Base-by-base conservation (phyloP, 2,113 vertebrate genomes). In the Trogon melanurus region DNA sequence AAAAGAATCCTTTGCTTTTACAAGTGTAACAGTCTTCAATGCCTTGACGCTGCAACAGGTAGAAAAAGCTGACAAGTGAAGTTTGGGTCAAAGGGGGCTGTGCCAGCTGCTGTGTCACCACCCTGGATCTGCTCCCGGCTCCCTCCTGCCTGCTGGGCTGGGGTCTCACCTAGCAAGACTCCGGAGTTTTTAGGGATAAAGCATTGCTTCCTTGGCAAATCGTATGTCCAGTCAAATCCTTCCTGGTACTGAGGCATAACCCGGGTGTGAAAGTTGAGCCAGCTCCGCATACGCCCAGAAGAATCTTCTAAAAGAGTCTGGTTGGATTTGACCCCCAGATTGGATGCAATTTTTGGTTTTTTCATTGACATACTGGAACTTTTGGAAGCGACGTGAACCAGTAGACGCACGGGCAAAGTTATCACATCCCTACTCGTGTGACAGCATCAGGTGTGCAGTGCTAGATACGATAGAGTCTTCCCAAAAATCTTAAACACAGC, bases 391-490 rank as follows among this genome's bases (percentile, higher is more conserved):
- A 47, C 36, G 27, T 8, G 58, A 92, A 54, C 10, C 13, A 23
- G 14, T 38, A 36, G 48, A 56, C 2, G 16, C 25, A 32, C 1
- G 38, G 50, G 19, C 0, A 1, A 74, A 25, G 29, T 16, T 9
- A 19, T n/a, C 54, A 11, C 34, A 80, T 11, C 56, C 47, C 34
- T 26, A 2, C 48, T 18, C 3, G 9, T 9, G 12, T 0, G 3
- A 54, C 23, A 56, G 34, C 0, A 8, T 6, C n/a, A 64, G 89
- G 34, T 64, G 25, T 5, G 12, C 71, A 60, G 53, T 3, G 44
- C 30, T 36, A 16, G 25, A 45, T 2, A 17, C 0, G 2, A 23
- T 19, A 15, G 30, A 26, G 1, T n/a, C 27, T 51, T 45, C 38
- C 61, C n/a, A 5, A n/a, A 25, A 47, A 9, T 66, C 78, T 38